Evolutionary conservation across 2,797 vertebrate genomes (phyloP).

Genomic region (Bucorvus abyssinicus): DNA sequence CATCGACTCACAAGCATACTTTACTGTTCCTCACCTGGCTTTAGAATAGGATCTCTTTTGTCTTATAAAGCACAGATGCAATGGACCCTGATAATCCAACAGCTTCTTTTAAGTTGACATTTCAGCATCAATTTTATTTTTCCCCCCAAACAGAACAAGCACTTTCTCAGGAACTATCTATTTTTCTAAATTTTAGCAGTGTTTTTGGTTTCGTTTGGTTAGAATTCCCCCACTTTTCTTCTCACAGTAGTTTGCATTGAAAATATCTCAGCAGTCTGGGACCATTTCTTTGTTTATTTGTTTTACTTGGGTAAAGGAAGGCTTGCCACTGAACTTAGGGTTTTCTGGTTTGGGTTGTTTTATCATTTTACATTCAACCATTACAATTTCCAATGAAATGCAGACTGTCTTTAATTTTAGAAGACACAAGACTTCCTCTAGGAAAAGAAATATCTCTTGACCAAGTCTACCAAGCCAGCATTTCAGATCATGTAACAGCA

Average conservation of each 20-base stretch:
- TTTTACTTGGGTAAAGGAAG: neutral
- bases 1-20: neutral
- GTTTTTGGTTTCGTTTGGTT: neutral
- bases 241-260: neutral
- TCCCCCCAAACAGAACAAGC: fast-evolving
- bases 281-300: neutral
- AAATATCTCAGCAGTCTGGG: neutral
- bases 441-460: neutral
- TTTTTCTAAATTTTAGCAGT: neutral
- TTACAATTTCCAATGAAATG: neutral
- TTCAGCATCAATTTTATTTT: neutral
- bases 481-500: neutral
- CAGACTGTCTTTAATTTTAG: neutral
- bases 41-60: neutral
- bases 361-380: neutral
- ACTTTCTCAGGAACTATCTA: neutral
- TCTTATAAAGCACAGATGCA: neutral
- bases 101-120: neutral
- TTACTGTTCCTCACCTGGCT: neutral
- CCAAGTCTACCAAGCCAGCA: neutral
- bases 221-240: neutral
- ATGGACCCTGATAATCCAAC: neutral
- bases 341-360: neutral
- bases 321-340: neutral
- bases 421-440: neutral